Evolutionary conservation across 2,113 vertebrate genomes (phyloP).

Genomic region (Nibea coibor): DNA sequence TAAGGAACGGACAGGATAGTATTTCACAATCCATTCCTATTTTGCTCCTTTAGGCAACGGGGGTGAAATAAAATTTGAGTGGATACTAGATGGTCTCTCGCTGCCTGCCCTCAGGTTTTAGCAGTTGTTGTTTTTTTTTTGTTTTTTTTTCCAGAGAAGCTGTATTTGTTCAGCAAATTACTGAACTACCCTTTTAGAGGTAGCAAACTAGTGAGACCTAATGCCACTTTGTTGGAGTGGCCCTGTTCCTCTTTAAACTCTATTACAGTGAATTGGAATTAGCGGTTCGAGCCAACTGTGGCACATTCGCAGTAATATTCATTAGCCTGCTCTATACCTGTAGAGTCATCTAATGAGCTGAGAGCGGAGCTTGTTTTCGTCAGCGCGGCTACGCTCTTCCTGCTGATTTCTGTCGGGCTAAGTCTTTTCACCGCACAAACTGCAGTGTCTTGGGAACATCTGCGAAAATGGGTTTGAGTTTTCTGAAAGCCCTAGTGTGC

Average conservation of each 20-base stretch:
- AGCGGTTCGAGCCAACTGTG: conserved; percentile 63
- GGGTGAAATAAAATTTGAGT: conserved; percentile 60
- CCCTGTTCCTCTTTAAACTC: conserved; percentile 62
- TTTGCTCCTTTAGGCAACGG: conserved; percentile 46
- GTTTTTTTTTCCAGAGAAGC: conserved; percentile 39
- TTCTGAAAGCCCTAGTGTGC: not conserved
- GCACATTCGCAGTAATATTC: conserved; percentile 61
- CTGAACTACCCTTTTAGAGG: conserved; percentile 64
- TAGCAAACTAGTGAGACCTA: conserved; percentile 41
- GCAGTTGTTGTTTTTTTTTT: conserved; percentile 1
- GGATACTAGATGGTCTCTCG: conserved; percentile 37
- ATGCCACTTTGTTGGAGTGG: conserved; percentile 66
- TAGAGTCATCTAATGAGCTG: conserved; percentile 55
- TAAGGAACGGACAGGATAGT: conserved; percentile 60
- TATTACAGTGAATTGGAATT: conserved; percentile 72
- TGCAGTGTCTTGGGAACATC: not conserved
- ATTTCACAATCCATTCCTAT: conserved; percentile 65
- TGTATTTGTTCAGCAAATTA: conserved; percentile 70
- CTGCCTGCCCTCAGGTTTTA: conserved; percentile 51
- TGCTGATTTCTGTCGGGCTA: conserved; percentile 1
- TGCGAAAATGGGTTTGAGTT: conserved; percentile 24
- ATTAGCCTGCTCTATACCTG: conserved; percentile 61
- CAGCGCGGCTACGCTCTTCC: conserved; percentile 25
- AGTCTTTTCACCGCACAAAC: conserved; percentile 22
- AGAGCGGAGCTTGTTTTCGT: conserved; percentile 28